Conservation (phyloP, 2,113 vertebrate species). For the Larimichthys crocea region DNA sequence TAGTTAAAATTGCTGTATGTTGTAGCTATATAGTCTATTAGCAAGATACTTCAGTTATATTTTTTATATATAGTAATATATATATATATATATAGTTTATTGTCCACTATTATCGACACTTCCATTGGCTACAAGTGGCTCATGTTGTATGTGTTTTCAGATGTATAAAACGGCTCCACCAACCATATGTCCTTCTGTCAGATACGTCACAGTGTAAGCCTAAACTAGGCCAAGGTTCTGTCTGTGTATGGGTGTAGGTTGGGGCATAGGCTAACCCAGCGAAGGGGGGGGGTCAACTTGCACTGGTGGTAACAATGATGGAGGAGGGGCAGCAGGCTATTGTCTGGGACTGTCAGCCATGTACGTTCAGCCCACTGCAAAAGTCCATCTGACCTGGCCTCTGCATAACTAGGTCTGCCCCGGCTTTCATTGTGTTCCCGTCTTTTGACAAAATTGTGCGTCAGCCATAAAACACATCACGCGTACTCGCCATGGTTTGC, state of each 20-base stretch:
- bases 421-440: slow-evolving; percentile 21
- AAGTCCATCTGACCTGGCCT: slow-evolving; percentile 48
- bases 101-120: background rate
- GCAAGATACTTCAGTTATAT: background rate
- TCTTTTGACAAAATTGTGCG: background rate
- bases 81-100: too few relatives aligned
- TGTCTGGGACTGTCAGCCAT: slow-evolving; percentile 60
- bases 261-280: slow-evolving; percentile 1
- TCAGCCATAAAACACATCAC: background rate
- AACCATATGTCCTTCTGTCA: slow-evolving; percentile 3
- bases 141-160: background rate
- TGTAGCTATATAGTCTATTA: background rate
- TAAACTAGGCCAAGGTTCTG: slow-evolving; percentile 9
- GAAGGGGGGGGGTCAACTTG: slow-evolving; percentile 43
- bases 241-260: slow-evolving; percentile 8
- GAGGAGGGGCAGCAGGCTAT: slow-evolving; percentile 66
- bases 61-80: too few relatives aligned
- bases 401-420: slow-evolving; percentile 19
- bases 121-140: too few relatives aligned
- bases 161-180: background rate
- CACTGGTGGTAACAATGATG: slow-evolving; percentile 39
- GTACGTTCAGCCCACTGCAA: slow-evolving; percentile 10
- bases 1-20: background rate
- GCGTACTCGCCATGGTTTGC: background rate
- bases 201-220: background rate